These are phyloP conservation scores for Drosophila sucinea DNA, from an alignment of 1,140 invertebrate species.

Conservation along the genomic window DNA sequence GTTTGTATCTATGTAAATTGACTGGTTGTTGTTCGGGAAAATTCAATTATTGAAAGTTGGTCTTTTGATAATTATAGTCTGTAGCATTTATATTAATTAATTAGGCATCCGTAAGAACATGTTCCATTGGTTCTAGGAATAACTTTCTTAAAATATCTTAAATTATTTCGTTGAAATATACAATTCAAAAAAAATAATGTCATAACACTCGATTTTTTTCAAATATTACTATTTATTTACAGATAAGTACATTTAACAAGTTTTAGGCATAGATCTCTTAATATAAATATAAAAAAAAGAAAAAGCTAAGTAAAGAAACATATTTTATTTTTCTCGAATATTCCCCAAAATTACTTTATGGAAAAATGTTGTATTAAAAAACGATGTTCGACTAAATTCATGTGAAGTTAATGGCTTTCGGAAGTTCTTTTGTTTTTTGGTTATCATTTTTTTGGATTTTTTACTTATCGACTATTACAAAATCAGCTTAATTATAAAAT, in stretches of 20 bases:
- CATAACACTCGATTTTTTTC: conserved; percentile 25
- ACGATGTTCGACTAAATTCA: conserved; percentile 29
- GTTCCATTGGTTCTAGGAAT: too few species aligned
- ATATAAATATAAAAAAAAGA: conserved; percentile 46
- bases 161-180: too few species aligned
- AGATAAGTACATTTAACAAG: conserved; percentile 71
- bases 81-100: too few species aligned
- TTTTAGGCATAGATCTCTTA: conserved; percentile 53
- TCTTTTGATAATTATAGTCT: too few species aligned
- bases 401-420: conserved; percentile 8
- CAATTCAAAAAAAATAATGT: too few species aligned
- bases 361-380: conserved; percentile 35
- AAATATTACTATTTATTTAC: conserved; percentile 75
- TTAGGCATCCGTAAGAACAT: too few species aligned
- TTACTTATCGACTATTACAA: conserved; percentile 39
- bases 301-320: conserved; percentile 53
- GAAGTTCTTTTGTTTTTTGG: not conserved
- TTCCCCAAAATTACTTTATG: conserved; percentile 41
- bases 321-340: conserved; percentile 40
- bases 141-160: too few species aligned
- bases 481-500: conserved; percentile 45
- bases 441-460: conserved; percentile 20
- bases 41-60: too few species aligned
- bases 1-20: too few species aligned
- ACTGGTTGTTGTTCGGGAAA: too few species aligned